A percentile compares a stretch with the other conserved stretches of the same genome.
Conservation (phyloP, 2,113 vertebrate genomes). For the Corvus cornix region DNA sequence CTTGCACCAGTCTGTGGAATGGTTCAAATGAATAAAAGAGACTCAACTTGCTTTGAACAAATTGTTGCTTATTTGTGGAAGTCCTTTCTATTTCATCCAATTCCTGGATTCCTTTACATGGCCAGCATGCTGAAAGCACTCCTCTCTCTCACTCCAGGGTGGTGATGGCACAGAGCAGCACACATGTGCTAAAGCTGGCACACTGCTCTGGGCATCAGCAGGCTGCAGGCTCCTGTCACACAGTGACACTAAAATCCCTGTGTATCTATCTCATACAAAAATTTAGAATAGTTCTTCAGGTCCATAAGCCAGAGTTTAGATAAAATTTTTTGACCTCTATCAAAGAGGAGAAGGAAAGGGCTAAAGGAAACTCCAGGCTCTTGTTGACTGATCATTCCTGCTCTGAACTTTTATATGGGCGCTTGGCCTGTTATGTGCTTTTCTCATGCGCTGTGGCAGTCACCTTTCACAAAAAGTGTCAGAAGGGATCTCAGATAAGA, state of each 20-base stretch:
- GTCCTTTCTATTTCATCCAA: background rate
- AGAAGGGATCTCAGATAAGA: background rate
- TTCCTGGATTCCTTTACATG: background rate
- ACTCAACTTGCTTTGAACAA: background rate
- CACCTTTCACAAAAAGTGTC: background rate
- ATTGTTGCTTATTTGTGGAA: background rate
- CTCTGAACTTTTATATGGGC: background rate
- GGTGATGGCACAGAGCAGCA: background rate
- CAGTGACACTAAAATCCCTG: background rate
- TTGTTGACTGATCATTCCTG: fast-evolving
- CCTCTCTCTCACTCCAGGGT: background rate
- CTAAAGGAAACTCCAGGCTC: background rate
- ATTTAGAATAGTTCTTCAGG: background rate
- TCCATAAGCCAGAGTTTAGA: background rate
- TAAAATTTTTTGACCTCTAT: background rate
- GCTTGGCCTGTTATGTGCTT: background rate
- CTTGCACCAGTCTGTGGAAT: background rate
- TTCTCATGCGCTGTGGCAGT: background rate
- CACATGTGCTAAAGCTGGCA: background rate
- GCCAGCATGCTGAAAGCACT: background rate
- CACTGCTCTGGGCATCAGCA: background rate
- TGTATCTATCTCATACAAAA: background rate
- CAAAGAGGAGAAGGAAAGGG: background rate
- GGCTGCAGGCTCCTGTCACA: background rate
- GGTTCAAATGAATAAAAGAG: background rate